These are phyloP conservation scores for Numenius phaeopus DNA, from an alignment of 2,797 vertebrate species.

Conservation along the genomic window DNA sequence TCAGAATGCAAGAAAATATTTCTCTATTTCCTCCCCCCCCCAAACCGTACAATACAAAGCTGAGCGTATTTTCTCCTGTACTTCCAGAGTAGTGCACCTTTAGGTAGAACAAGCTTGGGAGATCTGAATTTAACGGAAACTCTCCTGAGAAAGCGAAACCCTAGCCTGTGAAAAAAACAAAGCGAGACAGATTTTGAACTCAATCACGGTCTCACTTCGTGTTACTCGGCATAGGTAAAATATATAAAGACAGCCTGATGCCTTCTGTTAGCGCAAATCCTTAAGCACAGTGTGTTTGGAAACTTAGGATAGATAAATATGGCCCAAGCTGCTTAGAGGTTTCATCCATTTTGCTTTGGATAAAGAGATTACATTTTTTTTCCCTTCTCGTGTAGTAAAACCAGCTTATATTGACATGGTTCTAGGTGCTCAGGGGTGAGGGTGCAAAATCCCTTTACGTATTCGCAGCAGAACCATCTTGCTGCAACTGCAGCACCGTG, in stretches of 20 bases:
- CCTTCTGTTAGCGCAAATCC: background rate
- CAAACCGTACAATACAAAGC: background rate
- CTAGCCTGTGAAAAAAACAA: background rate
- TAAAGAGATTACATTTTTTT: background rate
- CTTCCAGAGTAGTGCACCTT: background rate
- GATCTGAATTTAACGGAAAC: background rate
- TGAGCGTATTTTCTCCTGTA: background rate
- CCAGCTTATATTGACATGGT: background rate
- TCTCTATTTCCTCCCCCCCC: background rate
- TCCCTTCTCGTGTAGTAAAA: background rate
- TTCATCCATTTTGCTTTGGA: background rate
- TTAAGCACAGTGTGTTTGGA: accelerated
- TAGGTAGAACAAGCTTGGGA: background rate
- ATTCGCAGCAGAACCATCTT: background rate
- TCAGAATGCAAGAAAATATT: background rate
- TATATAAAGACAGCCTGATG: background rate
- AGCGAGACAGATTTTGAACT: background rate
- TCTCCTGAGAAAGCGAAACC: background rate
- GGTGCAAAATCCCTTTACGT: background rate
- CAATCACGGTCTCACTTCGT: background rate
- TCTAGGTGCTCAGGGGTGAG: background rate
- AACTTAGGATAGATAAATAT: background rate
- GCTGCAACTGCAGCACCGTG: background rate
- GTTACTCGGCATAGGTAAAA: background rate
- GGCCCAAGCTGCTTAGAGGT: background rate